Evolutionary conservation across 2,797 vertebrate genomes (phyloP), one percentile per base, ranked within the genome.

Genomic region (Moxostoma hubbsi): DNA sequence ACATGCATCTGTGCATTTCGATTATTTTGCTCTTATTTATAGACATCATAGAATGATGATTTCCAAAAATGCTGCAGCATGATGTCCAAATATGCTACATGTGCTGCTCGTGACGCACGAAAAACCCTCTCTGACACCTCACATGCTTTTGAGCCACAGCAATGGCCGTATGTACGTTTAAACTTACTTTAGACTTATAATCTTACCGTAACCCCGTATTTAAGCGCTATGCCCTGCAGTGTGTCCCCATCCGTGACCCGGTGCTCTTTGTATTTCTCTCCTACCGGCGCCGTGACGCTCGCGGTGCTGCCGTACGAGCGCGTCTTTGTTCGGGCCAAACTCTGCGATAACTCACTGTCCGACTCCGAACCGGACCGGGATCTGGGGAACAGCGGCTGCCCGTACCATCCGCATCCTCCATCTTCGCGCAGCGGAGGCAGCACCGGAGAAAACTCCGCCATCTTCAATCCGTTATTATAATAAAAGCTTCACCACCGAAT

Each of bases 261-360:
- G 89, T 99, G 97, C 93, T 96, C 94, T 58, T 96, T 86, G 91
- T 90, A 96, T 59, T 95, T 95, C 92, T 96, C 96, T 51, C 95
- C 94, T 84, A 98, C 87, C 6, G 97, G 97, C 64, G 95, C 94
- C 36, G 94, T 92, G 85, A 97, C 97, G 88, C 93, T 96, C 43
- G 95, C 97, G 0, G 97, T 98, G 93, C 97, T 98, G 10, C 97
- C 97, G 86, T 99, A 99, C 1, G 95, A 98, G 70, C 97, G 96
- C 86, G 97, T 97, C 91, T 97, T 98, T 77, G 95, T 97, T 59
- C 92, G 95, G 83, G 97, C 96, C 89, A 98, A 90, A 88, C 97
- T 95, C 89, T 96, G 95, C 78, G 95, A 98, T 86, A 97, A 93
- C 85, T 97, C 97, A 83, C 96, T 96, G 69, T 99, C 97, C 0